Base-by-base conservation (phyloP, 2,113 vertebrate species). In the Pachyramphus minor region DNA sequence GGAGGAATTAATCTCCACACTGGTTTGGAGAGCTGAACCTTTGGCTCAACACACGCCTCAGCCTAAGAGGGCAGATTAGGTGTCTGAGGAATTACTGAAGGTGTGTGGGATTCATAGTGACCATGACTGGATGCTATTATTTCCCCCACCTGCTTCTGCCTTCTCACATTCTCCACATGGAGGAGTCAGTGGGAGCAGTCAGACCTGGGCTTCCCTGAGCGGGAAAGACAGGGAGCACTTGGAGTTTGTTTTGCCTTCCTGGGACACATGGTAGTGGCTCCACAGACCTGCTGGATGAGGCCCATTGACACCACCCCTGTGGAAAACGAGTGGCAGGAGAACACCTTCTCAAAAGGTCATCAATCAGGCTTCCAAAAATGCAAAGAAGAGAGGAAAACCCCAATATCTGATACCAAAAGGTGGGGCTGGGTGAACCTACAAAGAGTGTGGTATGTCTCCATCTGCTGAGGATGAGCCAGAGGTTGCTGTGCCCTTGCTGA, bases 41-140 rank as follows among this genome's bases (percentile, higher is more conserved):
- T 93, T 87, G 90, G 73, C 94, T 96, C 85, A 84, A 63, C 71
- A 71, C 73, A 94, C 22, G 77, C 92, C 80, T 90, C 92, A 87
- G 92, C 62, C 79, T 90, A 62, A 90, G 95, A 90, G 96, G 83
- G 93, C 92, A 95, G 95, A 97, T 97, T 72, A 97, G 95, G 94
- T 97, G 96, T 87, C 88, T 95, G 94, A 90, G 92, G 95, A 94
- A 94, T 95, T 94, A 95, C 93, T 0, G 1, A 89, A 96, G 95
- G 90, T 93, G 95, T 97, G 94, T 93, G 91, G 95, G 95, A 95
- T 85, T 96, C 96, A 73, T 30, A 49, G 72, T 78, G 92, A 93
- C 92, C 95, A 86, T 0, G 86, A 78, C 93, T 96, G 95, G 92
- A 84, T 95, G 89, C 60, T 90, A 79, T 95, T 95, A 95, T 84